Conservation (phyloP, 2,888 invertebrate species). For the Ethmia dodecea region DNA sequence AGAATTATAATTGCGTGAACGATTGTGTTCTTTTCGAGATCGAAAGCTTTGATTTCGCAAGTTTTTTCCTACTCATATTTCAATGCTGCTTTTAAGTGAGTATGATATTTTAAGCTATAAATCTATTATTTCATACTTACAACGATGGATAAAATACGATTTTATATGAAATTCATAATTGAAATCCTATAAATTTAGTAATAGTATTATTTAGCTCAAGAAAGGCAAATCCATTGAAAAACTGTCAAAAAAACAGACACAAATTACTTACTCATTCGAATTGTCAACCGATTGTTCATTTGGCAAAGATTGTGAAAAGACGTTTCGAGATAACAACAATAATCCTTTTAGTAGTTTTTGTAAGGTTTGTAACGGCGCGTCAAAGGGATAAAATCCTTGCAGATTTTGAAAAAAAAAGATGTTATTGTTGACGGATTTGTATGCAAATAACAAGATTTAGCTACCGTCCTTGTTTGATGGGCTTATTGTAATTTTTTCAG, state of each 20-base stretch:
- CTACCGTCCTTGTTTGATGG: constrained; percentile 56
- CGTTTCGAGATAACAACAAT: constrained; percentile 20
- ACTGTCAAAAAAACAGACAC: constrained; percentile 1
- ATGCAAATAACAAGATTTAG: constrained; percentile 74
- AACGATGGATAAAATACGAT: neutral
- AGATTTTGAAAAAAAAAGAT: constrained; percentile 45
- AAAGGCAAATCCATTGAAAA: neutral
- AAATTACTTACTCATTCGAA: constrained; percentile 1
- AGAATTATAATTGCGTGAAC: constrained; percentile 4
- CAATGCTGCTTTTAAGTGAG: too few species aligned
- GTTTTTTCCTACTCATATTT: too few species aligned
- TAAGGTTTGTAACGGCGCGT: constrained; percentile 43
- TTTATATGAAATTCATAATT: neutral
- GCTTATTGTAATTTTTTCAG: constrained; percentile 43
- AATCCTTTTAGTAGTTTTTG: constrained; percentile 30
- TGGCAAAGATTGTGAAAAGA: constrained; percentile 20
- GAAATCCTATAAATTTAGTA: neutral
- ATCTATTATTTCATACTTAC: too few species aligned
- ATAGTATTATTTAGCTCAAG: neutral
- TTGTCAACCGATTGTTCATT: constrained; percentile 24
- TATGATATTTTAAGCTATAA: too few species aligned
- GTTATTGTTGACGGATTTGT: constrained; percentile 55
- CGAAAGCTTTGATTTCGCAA: too few species aligned
- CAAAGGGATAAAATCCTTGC: constrained; percentile 54
- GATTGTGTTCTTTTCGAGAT: constrained; percentile 2